Evolutionary conservation across 2,113 vertebrate species (phyloP), one percentile per base, ranked within the genome.

Genomic region (Paradisaea rubra): DNA sequence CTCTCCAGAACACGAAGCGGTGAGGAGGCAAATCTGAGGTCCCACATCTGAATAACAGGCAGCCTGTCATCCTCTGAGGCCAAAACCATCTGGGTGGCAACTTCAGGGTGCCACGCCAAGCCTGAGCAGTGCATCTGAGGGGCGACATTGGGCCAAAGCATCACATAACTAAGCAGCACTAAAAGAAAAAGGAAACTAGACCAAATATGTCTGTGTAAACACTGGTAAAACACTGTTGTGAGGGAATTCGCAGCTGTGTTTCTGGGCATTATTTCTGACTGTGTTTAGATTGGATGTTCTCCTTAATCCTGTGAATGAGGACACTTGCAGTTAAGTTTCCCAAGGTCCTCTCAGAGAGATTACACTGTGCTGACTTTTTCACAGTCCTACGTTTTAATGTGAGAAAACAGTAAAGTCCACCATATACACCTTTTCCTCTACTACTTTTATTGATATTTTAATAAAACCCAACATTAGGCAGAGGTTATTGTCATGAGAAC

Each of bases 11-110:
- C 98, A 91, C 99, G 99, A 24, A 99, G 98, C 0, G 99, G 99
- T 3, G 99, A 99, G 56, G 99, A 98, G 31, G 99, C 99, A 90
- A 99, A 99, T 54, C 99, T 98, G 15, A 99, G 97, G 83, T 99
- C 99, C 99, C 99, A 99, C 98, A 99, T 98, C 96, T 99, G 99
- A 92, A 99, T 98, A 78, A 99, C 99, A 4, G 99, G 99, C 96
- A 99, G 96, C 37, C 99, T 97, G 95, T 99, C 99, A 3, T 99
- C 99, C 95, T 99, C 99, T 0, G 99, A 99, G 69, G 99, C 97
- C 91, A 99, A 78, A 28, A 99, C 98, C 98, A 99, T 98, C 97
- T 99, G 99, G 21, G 99, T 99, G 83, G 99, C 99, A 63, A 99
- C 97, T 45, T 99, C 99, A 9, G 99, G 99, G 96, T 99, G 99